phyloP scores from a whole-genome alignment of 2,888 invertebrate species.

The Sesamia inferens region DNA sequence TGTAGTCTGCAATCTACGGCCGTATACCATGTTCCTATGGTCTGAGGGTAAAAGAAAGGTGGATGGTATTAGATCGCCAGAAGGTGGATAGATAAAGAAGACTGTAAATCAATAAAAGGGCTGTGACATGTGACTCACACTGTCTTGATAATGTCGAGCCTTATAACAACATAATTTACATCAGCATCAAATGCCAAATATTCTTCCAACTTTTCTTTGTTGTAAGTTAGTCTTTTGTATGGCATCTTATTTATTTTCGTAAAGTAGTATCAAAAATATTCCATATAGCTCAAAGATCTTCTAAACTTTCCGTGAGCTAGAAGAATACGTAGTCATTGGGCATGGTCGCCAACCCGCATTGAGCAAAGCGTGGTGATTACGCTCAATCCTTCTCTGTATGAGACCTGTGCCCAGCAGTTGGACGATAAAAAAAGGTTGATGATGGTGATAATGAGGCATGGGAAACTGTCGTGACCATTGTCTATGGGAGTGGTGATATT shows the following conservation, averaged over 20 bases:
- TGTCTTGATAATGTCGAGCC: background rate
- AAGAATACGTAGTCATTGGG: background rate
- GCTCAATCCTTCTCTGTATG: too few species aligned
- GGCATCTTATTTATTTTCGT: background rate
- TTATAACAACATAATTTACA: background rate
- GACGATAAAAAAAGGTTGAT: too few species aligned
- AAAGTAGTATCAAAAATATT: background rate
- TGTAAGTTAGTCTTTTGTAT: background rate
- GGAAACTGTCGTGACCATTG: too few species aligned
- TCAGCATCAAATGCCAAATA: background rate
- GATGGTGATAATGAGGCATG: background rate
- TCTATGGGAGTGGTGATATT: background rate
- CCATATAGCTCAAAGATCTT: background rate
- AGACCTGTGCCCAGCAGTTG: too few species aligned
- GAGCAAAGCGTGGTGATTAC: too few species aligned
- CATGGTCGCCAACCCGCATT: too few species aligned
- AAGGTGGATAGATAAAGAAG: background rate
- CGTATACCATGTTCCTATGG: slow-evolving; percentile 10
- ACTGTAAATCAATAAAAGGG: background rate
- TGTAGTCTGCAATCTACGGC: slow-evolving; percentile 19
- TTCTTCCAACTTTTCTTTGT: background rate
- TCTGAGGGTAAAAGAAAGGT: slow-evolving; percentile 12
- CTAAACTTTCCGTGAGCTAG: background rate
- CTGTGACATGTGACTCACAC: too few species aligned
- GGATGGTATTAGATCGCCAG: background rate